A percentile compares a stretch with the other conserved stretches of the same genome.
These are phyloP conservation scores for Scolopax bukidnonensis DNA, from an alignment of 2,797 vertebrate species.

Conservation along the genomic window DNA sequence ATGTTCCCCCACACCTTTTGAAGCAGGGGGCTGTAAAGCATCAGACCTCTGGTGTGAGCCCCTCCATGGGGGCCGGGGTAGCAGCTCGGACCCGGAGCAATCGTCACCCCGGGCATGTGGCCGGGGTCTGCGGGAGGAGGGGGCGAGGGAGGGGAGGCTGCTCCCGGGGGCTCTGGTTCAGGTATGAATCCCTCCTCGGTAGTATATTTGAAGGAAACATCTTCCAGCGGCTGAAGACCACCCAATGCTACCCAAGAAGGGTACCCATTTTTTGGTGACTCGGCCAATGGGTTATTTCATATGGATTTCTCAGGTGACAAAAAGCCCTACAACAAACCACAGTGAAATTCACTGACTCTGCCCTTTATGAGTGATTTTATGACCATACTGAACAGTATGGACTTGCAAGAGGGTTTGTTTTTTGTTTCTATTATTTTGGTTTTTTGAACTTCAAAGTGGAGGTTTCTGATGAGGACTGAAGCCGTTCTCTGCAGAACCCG, in stretches of 20 bases:
- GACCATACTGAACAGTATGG: neutral
- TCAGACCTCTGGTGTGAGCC: rapidly evolving
- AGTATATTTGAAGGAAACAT: neutral
- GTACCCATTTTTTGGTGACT: neutral
- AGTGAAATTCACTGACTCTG: neutral
- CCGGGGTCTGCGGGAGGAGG: neutral
- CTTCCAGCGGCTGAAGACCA: neutral
- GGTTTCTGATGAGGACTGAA: neutral
- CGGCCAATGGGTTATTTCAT: neutral
- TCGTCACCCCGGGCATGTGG: neutral
- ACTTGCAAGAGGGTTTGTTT: neutral
- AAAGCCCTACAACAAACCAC: neutral
- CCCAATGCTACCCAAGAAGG: neutral
- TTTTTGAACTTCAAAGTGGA: neutral
- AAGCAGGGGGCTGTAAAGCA: neutral
- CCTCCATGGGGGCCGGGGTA: rapidly evolving
- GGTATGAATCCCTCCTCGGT: neutral
- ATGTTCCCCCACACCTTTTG: rapidly evolving
- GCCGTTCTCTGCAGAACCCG: neutral
- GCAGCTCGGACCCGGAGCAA: neutral
- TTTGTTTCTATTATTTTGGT: neutral
- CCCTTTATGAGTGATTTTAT: neutral
- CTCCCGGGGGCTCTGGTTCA: neutral
- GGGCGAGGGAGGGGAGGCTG: neutral
- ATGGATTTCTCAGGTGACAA: neutral